Conservation (phyloP, 2,113 vertebrate species). For the Leucoraja erinaceus region DNA sequence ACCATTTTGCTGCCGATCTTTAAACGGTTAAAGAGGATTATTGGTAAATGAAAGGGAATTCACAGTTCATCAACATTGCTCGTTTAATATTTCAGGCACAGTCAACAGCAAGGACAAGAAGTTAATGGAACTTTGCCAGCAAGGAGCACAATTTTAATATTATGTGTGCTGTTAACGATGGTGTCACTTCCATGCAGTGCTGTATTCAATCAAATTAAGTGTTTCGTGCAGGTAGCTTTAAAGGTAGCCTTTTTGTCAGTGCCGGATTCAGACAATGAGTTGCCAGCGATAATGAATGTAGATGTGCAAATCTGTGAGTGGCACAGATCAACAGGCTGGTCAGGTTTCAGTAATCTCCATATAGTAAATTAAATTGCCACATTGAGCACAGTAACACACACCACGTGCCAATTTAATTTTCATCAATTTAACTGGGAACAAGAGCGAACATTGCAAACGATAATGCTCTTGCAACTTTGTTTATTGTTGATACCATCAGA, state of each 20-base stretch:
- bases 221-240: background rate
- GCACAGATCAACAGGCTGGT: no score
- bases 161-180: background rate
- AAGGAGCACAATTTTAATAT: background rate
- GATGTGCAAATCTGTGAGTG: background rate
- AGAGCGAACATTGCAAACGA: background rate
- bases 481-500: background rate
- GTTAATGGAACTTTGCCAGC: background rate
- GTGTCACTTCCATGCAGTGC: background rate
- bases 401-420: background rate
- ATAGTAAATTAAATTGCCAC: background rate
- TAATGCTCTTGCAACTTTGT: background rate
- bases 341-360: background rate
- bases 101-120: background rate
- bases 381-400: background rate
- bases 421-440: background rate
- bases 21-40: background rate
- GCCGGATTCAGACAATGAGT: background rate
- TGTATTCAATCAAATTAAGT: constrained; percentile 5
- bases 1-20: background rate
- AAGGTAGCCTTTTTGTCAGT: background rate
- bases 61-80: background rate
- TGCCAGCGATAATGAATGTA: background rate
- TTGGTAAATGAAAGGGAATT: background rate
- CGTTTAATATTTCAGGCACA: background rate